Evolutionary conservation across 2,113 vertebrate species (phyloP).

Genomic region (Salvelinus namaycush): DNA sequence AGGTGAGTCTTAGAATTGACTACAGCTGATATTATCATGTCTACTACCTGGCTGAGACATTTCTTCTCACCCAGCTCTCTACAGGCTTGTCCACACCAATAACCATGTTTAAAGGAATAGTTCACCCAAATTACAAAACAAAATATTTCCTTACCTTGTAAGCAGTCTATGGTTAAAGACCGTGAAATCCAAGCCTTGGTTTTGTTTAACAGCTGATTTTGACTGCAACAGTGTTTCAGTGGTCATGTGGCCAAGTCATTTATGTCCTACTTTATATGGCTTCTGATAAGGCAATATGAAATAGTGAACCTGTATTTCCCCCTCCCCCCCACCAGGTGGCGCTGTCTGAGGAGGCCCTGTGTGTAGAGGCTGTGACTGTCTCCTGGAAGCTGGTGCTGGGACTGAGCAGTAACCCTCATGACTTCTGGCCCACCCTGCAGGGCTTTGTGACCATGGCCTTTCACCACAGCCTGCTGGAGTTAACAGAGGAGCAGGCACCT

Average conservation of each 20-base stretch:
- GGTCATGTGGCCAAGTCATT: too few relatives aligned
- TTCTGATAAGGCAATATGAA: not conserved
- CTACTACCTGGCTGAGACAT: not conserved
- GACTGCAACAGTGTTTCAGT: too few relatives aligned
- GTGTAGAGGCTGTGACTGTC: constrained; percentile 80
- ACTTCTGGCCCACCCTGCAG: constrained; percentile 90
- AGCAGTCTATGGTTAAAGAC: too few relatives aligned
- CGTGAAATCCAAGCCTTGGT: too few relatives aligned
- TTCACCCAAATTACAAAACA: not conserved
- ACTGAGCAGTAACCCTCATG: constrained; percentile 84
- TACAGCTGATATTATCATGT: not conserved
- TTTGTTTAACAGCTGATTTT: too few relatives aligned
- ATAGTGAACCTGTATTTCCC: not conserved
- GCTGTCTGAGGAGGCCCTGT: constrained; percentile 73
- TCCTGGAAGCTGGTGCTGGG: constrained; percentile 85
- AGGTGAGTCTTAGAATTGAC: constrained; percentile 68
- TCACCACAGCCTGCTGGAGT: constrained; percentile 74
- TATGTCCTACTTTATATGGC: not conserved
- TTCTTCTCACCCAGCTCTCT: not conserved
- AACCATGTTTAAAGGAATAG: too few relatives aligned
- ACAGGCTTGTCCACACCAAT: not conserved
- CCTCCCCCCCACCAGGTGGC: constrained; percentile 71
- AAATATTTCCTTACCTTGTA: too few relatives aligned
- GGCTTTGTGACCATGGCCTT: constrained; percentile 84
- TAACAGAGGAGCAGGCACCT: constrained; percentile 70